A percentile compares a stretch with the other conserved stretches of the same genome.
Conservation (phyloP, 1,140 invertebrate species). For the Pseudomyrmex gracilis region DNA sequence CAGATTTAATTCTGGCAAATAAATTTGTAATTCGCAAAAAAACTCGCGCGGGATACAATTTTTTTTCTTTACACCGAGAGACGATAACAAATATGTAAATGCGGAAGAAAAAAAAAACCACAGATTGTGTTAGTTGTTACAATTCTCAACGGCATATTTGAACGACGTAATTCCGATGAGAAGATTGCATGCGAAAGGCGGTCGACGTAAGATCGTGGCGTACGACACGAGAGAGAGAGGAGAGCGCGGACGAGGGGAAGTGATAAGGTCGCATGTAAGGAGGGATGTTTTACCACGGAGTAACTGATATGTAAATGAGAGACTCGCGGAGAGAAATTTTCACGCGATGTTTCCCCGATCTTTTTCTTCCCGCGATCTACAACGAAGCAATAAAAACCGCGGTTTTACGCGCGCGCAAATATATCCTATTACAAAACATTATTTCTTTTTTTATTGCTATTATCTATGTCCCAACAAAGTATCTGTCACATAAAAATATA, state of each 20-base stretch:
- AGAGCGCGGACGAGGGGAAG: background rate
- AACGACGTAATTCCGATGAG: constrained; percentile 38
- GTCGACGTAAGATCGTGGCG: constrained; percentile 11
- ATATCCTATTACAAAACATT: too few species aligned
- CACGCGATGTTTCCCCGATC: constrained; percentile 10
- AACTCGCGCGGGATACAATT: too few species aligned
- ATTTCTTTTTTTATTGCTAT: too few species aligned
- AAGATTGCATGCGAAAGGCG: constrained; percentile 48
- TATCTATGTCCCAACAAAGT: too few species aligned
- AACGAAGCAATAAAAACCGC: too few species aligned
- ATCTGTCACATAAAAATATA: too few species aligned
- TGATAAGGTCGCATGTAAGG: constrained; percentile 31
- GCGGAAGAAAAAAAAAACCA: background rate
- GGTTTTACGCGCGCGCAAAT: too few species aligned
- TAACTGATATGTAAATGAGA: constrained; percentile 72
- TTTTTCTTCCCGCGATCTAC: background rate
- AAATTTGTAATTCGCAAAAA: too few species aligned
- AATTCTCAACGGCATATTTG: constrained; percentile 39
- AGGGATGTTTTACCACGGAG: constrained; percentile 58
- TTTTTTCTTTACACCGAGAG: background rate
- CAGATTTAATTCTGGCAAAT: too few species aligned
- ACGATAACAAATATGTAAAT: background rate
- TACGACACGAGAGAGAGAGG: constrained; percentile 2
- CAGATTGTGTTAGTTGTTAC: background rate
- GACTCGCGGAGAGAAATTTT: constrained; percentile 33